These are phyloP conservation scores for Saccostrea cuccullata DNA, from an alignment of 1,140 invertebrate species.

Conservation along the genomic window DNA sequence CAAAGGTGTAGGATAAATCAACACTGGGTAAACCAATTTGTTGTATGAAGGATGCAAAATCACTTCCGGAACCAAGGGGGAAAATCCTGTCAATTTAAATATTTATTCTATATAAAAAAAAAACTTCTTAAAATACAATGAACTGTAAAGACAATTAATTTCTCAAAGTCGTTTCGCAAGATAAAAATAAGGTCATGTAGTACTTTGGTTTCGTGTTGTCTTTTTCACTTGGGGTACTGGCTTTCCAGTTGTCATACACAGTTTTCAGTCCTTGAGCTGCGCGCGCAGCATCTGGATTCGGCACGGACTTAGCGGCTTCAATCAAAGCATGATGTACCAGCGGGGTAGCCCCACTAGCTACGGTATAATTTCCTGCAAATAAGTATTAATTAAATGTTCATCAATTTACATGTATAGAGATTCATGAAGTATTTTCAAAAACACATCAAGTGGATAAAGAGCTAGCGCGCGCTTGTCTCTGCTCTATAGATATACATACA, in stretches of 20 bases:
- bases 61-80: slow-evolving; percentile 75
- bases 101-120: neutral
- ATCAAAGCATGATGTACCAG: slow-evolving; percentile 57
- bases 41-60: slow-evolving; percentile 74
- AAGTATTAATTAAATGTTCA: too few species aligned
- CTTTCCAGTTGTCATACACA: slow-evolving; percentile 76
- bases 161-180: too few species aligned
- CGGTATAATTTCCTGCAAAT: slow-evolving; percentile 60
- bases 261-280: slow-evolving; percentile 63
- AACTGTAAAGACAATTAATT: too few species aligned
- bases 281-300: slow-evolving; percentile 73
- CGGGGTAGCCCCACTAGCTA: slow-evolving; percentile 57
- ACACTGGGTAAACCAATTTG: slow-evolving; percentile 73
- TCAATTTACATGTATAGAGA: too few species aligned
- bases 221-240: slow-evolving; percentile 31
- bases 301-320: slow-evolving; percentile 63
- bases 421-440: too few species aligned
- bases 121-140: too few species aligned
- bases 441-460: too few species aligned
- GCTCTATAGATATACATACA: too few species aligned
- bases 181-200: too few species aligned
- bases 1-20: slow-evolving; percentile 70
- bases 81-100: slow-evolving; percentile 57
- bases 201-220: slow-evolving; percentile 49
- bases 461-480: too few species aligned